Base-by-base conservation (phyloP, 1,140 invertebrate genomes). In the Leucophenga varia region DNA sequence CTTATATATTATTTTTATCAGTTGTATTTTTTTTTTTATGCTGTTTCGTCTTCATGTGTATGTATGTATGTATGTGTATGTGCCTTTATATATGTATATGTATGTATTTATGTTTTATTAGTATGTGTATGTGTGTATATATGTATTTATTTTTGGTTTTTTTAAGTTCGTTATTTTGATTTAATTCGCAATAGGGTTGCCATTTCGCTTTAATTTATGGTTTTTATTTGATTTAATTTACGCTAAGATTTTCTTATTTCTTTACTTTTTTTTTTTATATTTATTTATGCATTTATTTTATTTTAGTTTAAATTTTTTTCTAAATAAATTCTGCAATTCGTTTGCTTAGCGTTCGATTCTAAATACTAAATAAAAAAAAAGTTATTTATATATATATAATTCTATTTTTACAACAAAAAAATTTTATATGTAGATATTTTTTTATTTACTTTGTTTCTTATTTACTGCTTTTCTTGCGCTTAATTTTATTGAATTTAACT, bases 61-160 rank as follows among this genome's bases (percentile, higher is more conserved):
- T 44, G 21, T 57, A 31, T 50, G 21, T 17, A 17, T 38, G 3
- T 59, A 17, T 43, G 8, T 57, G 13, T 39, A 32, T 59, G 41
- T 12, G 21, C 43, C 40, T 53, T 46, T 35, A 35, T 45, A 25
- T 17, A 18, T 46, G 7, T 34, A 3, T 43, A 28, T 50, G 19
- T 12, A 31, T 34, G 9, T 45, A 37, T 42, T 22, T 25, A 42
- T 31, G 17, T 42, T 49, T 52, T n/a, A n/a, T n/a, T n/a, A n/a
- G n/a, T n/a, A n/a, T n/a, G n/a, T n/a, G n/a, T n/a, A 39, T 55
- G 48, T 25, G 36, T 21, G 39, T 54, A 55, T 32, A 34, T 41
- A 35, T 54, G 61, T 49, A 47, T 53, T 56, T 54, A 30, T 28
- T 61, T n/a, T 64, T 60, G 50, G 54, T 61, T 64, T 52, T 41